Evolutionary conservation across 2,888 invertebrate genomes (phyloP), one percentile per base, ranked within the genome.

Genomic region (Lobophora halterata): DNA sequence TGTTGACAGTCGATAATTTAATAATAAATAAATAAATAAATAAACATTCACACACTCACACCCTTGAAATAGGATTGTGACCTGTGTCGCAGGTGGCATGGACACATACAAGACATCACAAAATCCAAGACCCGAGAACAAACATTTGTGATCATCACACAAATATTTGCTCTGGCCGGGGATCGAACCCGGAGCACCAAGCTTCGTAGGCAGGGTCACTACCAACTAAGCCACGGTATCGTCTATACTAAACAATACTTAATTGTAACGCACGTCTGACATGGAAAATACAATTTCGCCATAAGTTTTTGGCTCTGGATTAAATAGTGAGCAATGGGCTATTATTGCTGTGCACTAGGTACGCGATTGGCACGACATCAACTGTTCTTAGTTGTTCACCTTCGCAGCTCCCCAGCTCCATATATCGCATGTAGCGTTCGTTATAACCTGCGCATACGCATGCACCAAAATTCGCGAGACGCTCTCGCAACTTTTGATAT

Each of bases 291-390:
- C 8, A 16, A 41, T 41, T 41, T 36, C 30, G 34, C 31, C 30
- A 17, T 34, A 27, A 33, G 8, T 17, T 47, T 47, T 49, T 39
- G 38, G 32, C 18, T 25, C 41, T 27, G 30, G 36, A 32, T 47
- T 46, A 49, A 57, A 58, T 49, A 60, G 50, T 38, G 52, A 45
- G 25, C 25, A 37, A 40, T 41, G 42, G 49, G 45, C 50, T 50
- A 45, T 65, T 64, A 57, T 59, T 55, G 73, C 68, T 65, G 64
- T 62, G 61, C n/a, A n/a, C n/a, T n/a, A n/a, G n/a, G n/a, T 49
- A 57, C 52, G 65, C 59, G 62, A 70, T 80, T 83, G 82, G 83
- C 83, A 74, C 60, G 43, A 56, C 62, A 58, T 79, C 81, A 82
- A 81, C 66, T 58, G 51, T 44, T 50, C 58, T 23, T 68, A 48